Evolutionary conservation across 2,797 vertebrate genomes (phyloP).

Genomic region (Aythya fuligula): DNA sequence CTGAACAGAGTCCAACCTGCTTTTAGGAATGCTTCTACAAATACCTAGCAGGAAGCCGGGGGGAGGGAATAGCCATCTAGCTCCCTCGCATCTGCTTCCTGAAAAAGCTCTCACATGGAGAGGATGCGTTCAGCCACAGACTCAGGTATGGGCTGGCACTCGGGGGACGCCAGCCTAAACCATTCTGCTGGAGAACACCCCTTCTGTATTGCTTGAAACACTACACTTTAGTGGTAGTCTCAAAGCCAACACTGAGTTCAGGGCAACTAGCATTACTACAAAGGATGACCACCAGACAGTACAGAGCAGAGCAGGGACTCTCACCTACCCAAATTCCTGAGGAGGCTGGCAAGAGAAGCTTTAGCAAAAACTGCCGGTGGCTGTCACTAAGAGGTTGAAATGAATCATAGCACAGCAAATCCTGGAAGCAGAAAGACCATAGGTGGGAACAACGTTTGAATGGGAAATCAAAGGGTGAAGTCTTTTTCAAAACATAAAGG

Average conservation of each 20-base stretch:
- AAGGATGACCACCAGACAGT: background rate
- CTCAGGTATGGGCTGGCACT: background rate
- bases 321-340: background rate
- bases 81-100: background rate
- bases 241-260: background rate
- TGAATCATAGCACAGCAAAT: background rate
- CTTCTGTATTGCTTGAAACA: rapidly evolving
- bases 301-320: background rate
- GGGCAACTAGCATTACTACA: background rate
- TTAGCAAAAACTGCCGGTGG: background rate
- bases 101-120: background rate
- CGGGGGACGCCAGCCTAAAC: background rate
- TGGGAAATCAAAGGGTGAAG: background rate
- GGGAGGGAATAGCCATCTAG: background rate
- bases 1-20: background rate
- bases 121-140: background rate
- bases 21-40: background rate
- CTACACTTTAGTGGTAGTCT: background rate
- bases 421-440: background rate
- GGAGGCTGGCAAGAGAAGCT: background rate
- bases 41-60: background rate
- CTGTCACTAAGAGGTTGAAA: background rate
- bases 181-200: background rate
- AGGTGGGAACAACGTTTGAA: background rate
- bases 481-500: background rate